Conservation (phyloP, 1,140 invertebrate genomes). For the Gryon sp. region DNA sequence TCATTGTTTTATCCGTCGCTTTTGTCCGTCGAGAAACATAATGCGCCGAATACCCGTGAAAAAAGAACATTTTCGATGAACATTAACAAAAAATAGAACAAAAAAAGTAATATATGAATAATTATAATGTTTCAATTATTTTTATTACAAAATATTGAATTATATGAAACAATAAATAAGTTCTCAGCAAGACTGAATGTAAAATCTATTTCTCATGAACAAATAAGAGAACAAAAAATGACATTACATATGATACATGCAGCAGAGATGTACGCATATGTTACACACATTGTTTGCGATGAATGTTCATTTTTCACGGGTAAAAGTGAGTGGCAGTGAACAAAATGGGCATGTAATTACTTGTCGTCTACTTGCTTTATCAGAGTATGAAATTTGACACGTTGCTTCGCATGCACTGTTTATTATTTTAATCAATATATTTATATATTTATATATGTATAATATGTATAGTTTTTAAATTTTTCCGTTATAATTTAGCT, state of each 20-base stretch:
- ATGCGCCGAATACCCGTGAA: slow-evolving; percentile 53
- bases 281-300: no score
- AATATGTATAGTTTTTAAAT: slow-evolving; percentile 62
- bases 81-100: not conserved
- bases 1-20: slow-evolving; percentile 47
- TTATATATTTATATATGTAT: slow-evolving; percentile 68
- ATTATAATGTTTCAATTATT: no score
- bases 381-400: slow-evolving; percentile 77
- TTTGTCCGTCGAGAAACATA: slow-evolving; percentile 58
- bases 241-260: no score
- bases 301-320: slow-evolving; percentile 60
- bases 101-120: no score
- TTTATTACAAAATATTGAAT: no score
- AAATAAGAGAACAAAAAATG: no score
- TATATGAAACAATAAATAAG: no score
- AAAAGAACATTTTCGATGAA: slow-evolving; percentile 41
- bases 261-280: no score
- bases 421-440: slow-evolving; percentile 68
- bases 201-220: no score
- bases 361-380: slow-evolving; percentile 72
- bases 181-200: no score
- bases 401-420: slow-evolving; percentile 77
- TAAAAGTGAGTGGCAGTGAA: slow-evolving; percentile 76
- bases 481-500: slow-evolving; percentile 70
- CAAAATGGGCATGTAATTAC: slow-evolving; percentile 73